A percentile compares a stretch with the other conserved stretches of the same genome.
Conservation (phyloP, 2,113 vertebrate species). For the Lepus timidus region DNA sequence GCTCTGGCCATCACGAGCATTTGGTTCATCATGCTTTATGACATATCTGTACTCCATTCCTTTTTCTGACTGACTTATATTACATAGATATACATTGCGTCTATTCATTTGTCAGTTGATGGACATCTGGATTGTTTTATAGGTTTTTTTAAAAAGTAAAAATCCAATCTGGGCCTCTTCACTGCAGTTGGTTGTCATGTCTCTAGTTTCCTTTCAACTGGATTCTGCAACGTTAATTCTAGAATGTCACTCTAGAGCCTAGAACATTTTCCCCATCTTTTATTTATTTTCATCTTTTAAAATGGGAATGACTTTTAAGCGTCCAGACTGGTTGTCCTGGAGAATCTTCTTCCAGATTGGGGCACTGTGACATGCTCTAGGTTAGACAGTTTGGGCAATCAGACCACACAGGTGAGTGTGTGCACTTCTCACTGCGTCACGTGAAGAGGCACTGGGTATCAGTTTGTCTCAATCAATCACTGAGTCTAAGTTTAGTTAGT, state of each 20-base stretch:
- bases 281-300: conserved; percentile 33
- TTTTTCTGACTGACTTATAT: neutral
- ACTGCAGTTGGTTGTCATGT: neutral
- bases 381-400: neutral
- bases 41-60: neutral
- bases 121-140: neutral
- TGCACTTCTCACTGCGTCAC: neutral
- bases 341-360: neutral
- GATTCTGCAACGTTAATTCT: conserved; percentile 39
- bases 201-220: conserved; percentile 19
- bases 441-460: neutral
- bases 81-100: neutral
- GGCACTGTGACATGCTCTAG: neutral
- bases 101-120: neutral
- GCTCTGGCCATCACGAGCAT: no score
- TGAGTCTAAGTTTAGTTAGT: neutral
- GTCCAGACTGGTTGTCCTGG: neutral
- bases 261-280: neutral
- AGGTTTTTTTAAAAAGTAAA: neutral
- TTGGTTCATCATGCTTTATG: neutral
- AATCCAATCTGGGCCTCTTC: neutral
- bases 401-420: neutral
- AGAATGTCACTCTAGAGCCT: neutral
- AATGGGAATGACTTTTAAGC: conserved; percentile 6
- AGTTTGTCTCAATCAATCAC: neutral